These are phyloP conservation scores for Pelagia noctiluca DNA, from an alignment of 30 jellyfish, hydroid and myxozoan genomes.

Conservation along the genomic window DNA sequence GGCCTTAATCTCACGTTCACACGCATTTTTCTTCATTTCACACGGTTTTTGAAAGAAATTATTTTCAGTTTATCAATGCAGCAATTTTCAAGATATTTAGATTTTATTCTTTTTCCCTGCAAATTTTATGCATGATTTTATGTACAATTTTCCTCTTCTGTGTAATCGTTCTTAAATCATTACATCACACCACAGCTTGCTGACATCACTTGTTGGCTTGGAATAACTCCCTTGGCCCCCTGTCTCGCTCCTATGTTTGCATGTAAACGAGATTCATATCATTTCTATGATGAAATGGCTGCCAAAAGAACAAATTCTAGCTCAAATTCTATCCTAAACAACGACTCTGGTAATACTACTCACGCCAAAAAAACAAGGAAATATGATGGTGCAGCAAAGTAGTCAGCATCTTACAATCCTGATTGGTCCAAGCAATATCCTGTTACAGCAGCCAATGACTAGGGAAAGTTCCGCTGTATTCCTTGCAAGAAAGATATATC, in stretches of 20 bases:
- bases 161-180: too few species aligned
- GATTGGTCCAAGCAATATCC: slow-evolving; percentile 56
- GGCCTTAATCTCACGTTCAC: too few species aligned
- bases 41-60: too few species aligned
- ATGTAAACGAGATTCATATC: not conserved
- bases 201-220: too few species aligned
- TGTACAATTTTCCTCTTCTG: too few species aligned
- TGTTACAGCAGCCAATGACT: slow-evolving; percentile 33
- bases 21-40: too few species aligned
- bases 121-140: too few species aligned
- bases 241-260: slow-evolving; percentile 11
- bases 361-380: not conserved
- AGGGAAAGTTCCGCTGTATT: slow-evolving; percentile 57
- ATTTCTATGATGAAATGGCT: not conserved
- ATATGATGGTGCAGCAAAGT: slow-evolving; percentile 5
- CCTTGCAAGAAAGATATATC: slow-evolving; percentile 56
- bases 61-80: too few species aligned
- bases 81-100: too few species aligned
- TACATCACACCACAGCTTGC: too few species aligned
- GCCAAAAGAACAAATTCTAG: not conserved
- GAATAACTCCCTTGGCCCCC: slow-evolving; percentile 6
- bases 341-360: not conserved
- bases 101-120: too few species aligned
- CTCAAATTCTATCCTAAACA: not conserved
- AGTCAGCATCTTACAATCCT: not conserved